Evolutionary conservation across 2,888 invertebrate genomes (phyloP).

Genomic region (Hylaea fasciaria): DNA sequence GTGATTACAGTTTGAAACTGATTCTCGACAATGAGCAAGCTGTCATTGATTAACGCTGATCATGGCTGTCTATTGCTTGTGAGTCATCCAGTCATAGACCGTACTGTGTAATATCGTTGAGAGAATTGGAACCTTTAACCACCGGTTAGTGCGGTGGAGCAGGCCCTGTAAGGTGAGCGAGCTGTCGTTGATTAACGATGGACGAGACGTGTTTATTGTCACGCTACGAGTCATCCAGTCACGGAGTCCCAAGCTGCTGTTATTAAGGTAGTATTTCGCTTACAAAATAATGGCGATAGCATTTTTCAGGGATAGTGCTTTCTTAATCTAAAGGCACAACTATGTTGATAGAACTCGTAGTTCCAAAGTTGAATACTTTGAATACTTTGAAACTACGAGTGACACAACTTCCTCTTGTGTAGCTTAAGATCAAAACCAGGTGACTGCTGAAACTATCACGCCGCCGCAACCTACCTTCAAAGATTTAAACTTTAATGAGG

Average conservation of each 20-base stretch:
- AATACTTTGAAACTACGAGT: too few relatives aligned
- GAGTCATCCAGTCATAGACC: too few relatives aligned
- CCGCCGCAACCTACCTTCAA: neutral
- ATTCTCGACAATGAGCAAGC: too few relatives aligned
- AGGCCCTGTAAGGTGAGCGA: conserved; percentile 63
- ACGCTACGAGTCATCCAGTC: conserved; percentile 60
- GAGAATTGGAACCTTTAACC: too few relatives aligned
- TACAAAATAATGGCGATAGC: conserved; percentile 7
- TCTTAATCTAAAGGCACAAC: neutral
- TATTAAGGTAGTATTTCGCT: conserved; percentile 31
- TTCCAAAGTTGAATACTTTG: too few relatives aligned
- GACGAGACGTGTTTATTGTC: conserved; percentile 78
- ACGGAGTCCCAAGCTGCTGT: conserved; percentile 42
- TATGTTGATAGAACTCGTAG: too few relatives aligned
- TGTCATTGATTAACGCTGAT: too few relatives aligned
- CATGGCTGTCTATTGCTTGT: too few relatives aligned
- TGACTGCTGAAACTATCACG: conserved; percentile 14
- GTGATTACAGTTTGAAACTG: too few relatives aligned
- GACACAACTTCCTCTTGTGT: conserved; percentile 1
- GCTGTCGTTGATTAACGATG: conserved; percentile 78
- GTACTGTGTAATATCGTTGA: too few relatives aligned
- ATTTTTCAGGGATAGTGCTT: neutral
- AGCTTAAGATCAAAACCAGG: conserved; percentile 20
- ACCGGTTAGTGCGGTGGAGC: conserved; percentile 34
- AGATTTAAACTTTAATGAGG: conserved; percentile 15